phyloP scores from a whole-genome alignment of 2,113 vertebrate species.

The Grallaria varia region DNA sequence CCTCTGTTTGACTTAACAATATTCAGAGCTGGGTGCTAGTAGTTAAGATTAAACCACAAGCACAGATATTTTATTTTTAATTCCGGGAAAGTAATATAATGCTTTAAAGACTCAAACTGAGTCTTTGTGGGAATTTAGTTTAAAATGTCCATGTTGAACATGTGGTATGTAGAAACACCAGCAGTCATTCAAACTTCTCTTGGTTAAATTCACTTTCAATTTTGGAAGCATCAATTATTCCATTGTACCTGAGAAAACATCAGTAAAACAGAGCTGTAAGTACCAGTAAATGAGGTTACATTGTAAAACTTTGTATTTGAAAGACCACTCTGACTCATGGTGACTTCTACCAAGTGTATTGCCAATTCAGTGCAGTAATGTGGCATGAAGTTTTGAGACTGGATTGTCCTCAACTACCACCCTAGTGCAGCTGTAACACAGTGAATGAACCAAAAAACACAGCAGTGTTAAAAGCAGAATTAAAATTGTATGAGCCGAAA shows the following conservation, averaged over 20 bases:
- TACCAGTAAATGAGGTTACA: constrained; percentile 30
- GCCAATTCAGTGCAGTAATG: constrained; percentile 36
- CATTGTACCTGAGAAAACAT: neutral
- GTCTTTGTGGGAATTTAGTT: constrained; percentile 26
- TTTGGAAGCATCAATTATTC: constrained; percentile 30
- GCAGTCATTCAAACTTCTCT: constrained; percentile 13
- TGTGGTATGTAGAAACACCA: neutral
- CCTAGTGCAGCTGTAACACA: neutral
- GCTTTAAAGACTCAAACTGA: constrained; percentile 15
- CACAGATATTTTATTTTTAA: neutral
- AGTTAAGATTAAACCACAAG: neutral
- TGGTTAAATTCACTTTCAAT: neutral
- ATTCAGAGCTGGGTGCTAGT: neutral
- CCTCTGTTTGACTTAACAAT: neutral
- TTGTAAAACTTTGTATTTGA: constrained; percentile 19
- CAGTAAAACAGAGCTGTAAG: neutral
- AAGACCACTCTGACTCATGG: constrained; percentile 23
- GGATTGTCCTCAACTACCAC: constrained; percentile 6
- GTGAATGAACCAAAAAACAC: neutral
- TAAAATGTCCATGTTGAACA: constrained; percentile 30
- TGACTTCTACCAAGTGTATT: neutral
- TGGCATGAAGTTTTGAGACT: neutral
- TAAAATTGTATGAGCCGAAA: neutral
- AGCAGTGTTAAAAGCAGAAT: neutral
- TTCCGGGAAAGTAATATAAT: neutral